Conservation (phyloP, 2,113 vertebrate genomes). For the human (Homo sapiens) region DNA sequence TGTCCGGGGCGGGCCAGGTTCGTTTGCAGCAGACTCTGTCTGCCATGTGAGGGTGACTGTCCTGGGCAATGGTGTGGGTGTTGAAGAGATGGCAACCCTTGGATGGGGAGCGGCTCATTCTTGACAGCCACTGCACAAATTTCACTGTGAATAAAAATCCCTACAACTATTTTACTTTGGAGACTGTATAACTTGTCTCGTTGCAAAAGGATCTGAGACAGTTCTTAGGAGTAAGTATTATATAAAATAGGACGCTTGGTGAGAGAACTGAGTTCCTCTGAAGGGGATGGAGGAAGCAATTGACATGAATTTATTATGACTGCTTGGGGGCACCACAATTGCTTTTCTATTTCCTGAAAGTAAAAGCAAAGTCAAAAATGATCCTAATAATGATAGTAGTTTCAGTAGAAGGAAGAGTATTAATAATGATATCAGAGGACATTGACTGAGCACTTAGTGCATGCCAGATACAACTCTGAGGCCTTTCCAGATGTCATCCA, state of each 20-base stretch:
- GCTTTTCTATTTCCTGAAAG: neutral
- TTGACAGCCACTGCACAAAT: accelerated
- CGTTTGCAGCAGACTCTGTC: slow-evolving; percentile 1
- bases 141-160: neutral
- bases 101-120: accelerated
- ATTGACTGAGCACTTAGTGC: too few relatives aligned
- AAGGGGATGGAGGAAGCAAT: neutral
- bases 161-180: neutral
- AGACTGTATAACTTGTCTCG: neutral
- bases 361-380: neutral
- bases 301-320: neutral
- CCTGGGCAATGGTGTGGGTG: accelerated
- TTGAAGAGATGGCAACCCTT: too few relatives aligned
- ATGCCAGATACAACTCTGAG: neutral
- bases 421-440: neutral
- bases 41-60: accelerated
- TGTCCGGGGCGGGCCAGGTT: slow-evolving; percentile 97
- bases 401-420: neutral
- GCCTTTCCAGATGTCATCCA: accelerated
- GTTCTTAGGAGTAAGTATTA: neutral
- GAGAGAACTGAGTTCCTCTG: neutral
- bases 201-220: neutral
- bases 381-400: too few relatives aligned
- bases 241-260: neutral
- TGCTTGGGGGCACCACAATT: neutral